phyloP scores from a whole-genome alignment of 1,140 invertebrate species.

The Battus philenor region DNA sequence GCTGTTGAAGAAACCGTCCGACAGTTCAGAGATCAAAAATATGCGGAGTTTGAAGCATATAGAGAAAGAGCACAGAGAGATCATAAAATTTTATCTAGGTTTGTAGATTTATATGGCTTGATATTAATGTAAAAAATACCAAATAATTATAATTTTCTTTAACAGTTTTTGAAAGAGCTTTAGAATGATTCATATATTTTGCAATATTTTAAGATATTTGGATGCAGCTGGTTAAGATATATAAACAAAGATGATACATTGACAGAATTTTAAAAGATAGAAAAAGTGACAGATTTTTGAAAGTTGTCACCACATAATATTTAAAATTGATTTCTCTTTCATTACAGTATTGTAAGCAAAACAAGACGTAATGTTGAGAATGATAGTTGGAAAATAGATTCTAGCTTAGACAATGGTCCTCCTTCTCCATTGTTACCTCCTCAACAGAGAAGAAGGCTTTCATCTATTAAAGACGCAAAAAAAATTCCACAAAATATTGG shows the following conservation, averaged over 20 bases:
- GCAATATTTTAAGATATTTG: too few relatives aligned
- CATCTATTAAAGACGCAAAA: constrained; percentile 67
- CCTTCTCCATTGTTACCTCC: constrained; percentile 56
- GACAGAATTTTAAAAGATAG: too few relatives aligned
- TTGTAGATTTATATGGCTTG: too few relatives aligned
- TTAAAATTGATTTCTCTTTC: too few relatives aligned
- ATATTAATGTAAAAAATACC: too few relatives aligned
- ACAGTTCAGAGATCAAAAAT: constrained; percentile 70
- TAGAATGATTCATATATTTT: too few relatives aligned
- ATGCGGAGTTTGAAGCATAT: constrained; percentile 69
- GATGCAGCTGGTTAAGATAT: too few relatives aligned
- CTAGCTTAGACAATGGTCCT: constrained; percentile 50
- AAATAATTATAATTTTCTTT: too few relatives aligned
- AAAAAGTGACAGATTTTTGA: too few relatives aligned
- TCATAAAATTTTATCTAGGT: constrained; percentile 71
- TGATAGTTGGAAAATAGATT: constrained; percentile 39
- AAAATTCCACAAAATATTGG: constrained; percentile 46
- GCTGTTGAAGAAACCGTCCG: constrained; percentile 66
- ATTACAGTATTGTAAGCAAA: constrained; percentile 64
- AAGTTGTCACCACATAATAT: too few relatives aligned
- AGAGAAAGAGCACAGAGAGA: constrained; percentile 69
- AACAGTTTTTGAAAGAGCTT: too few relatives aligned
- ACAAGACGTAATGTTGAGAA: constrained; percentile 35
- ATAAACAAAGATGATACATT: too few relatives aligned
- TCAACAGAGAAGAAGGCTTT: constrained; percentile 64